Base-by-base conservation (phyloP, 2,797 vertebrate genomes). In the Rhynchonycteris naso region DNA sequence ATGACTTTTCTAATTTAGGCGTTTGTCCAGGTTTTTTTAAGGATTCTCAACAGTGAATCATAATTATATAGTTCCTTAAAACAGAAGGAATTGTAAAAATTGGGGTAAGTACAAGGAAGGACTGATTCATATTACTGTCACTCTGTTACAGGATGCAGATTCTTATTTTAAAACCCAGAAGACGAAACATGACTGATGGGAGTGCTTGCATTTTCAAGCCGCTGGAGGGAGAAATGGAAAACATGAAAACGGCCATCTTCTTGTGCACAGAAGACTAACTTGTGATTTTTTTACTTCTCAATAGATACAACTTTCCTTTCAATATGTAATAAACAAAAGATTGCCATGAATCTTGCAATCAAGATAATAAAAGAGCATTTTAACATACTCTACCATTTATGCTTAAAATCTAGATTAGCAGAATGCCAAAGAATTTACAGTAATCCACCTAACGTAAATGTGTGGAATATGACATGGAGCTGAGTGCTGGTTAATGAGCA, bases 131-230 rank as follows among this genome's bases (percentile, higher is more conserved):
- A 0, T 75, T 94, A 35, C 95, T 14, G 68, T 97, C 54, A 97
- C 10, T 93, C 83, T 97, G 84, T 98, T 97, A 22, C 97, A 99
- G 99, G 99, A 99, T 75, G 99, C 99, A 43, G 99, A 99, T 97
- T 96, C 97, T 38, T 99, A 99, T 69, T 99, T 99, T 97, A 99
- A 97, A 43, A 15, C 1, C 47, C 4, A 21, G 63, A 99, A 99
- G 97, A 97, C 96, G 58, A 98, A 98, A 96, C 66, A 19, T 76
- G 88, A 96, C 4, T 98, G 92, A 98, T 76, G 72, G 72, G 95
- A 1, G 4, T 50, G 18, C 0, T 0, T 61, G 52, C 35, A 81
- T 85, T 83, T 85, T 56, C n/a, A 84, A 93, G 30, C 24, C 66
- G 87, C 47, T 50, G 4, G 33, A 79, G n/a, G 22, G 47, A 90